These are phyloP conservation scores for Helogale parvula DNA, from an alignment of 2,113 vertebrate species.

Conservation along the genomic window DNA sequence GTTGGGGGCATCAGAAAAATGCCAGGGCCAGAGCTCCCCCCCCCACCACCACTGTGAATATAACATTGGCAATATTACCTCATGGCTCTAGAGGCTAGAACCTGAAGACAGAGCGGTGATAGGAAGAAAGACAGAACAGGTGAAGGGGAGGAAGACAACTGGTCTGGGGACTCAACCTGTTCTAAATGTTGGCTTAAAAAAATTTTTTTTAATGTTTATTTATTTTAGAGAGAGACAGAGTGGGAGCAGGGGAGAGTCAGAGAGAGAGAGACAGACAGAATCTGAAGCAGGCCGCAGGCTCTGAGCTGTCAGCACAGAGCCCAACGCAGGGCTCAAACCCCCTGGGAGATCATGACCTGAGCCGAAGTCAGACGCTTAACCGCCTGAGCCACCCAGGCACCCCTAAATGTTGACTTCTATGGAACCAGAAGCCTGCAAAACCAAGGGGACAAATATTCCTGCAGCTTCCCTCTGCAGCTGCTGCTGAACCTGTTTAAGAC, in stretches of 20 bases:
- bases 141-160: not conserved
- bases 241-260: too few species aligned
- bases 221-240: too few species aligned
- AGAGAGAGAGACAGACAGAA: too few species aligned
- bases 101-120: accelerated
- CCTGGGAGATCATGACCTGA: too few species aligned
- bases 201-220: too few species aligned
- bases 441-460: not conserved
- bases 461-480: not conserved
- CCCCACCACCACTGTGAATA: not conserved
- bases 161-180: not conserved
- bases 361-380: too few species aligned
- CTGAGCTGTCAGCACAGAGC: too few species aligned
- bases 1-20: not conserved
- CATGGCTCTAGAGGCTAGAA: not conserved
- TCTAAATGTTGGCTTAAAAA: not conserved
- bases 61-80: not conserved
- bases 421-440: not conserved
- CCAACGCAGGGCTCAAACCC: too few species aligned
- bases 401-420: not conserved
- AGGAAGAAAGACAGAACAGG: not conserved
- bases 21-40: not conserved
- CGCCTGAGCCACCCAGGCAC: too few species aligned
- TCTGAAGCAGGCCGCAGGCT: too few species aligned
- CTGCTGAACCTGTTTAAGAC: not conserved